These are phyloP conservation scores for Leptobrachium ailaonicum DNA, from an alignment of 2,113 vertebrate genomes.

Conservation along the genomic window DNA sequence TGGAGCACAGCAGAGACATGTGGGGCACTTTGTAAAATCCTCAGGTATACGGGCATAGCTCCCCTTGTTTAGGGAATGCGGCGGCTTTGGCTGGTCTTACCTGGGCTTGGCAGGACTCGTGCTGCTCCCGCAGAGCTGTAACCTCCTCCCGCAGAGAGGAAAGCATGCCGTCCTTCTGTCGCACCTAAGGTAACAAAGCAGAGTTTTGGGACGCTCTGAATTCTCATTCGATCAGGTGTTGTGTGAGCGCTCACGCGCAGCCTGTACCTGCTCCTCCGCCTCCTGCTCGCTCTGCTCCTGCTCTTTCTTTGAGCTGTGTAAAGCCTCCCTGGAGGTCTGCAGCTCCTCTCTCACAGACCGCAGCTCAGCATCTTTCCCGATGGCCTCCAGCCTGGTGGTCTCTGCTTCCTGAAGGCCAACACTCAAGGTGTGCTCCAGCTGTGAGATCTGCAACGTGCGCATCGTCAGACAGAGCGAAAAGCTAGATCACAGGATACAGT, in stretches of 20 bases:
- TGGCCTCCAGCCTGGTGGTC: conserved; percentile 36
- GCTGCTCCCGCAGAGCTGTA: conserved; percentile 43
- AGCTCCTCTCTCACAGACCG: conserved; percentile 42
- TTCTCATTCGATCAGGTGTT: background rate
- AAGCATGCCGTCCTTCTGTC: conserved; percentile 10
- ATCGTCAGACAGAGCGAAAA: too few species aligned
- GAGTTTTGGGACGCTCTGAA: background rate
- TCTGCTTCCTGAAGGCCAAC: conserved; percentile 24
- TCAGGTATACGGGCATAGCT: too few species aligned
- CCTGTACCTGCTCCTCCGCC: conserved; percentile 46
- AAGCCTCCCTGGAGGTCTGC: conserved; percentile 49
- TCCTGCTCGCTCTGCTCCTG: conserved; percentile 46
- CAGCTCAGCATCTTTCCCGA: conserved; percentile 26
- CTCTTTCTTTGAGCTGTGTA: conserved; percentile 48
- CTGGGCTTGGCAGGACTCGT: conserved; percentile 54
- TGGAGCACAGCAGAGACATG: background rate
- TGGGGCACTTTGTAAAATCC: too few species aligned
- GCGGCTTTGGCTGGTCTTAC: conserved; percentile 19
- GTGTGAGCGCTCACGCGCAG: too few species aligned
- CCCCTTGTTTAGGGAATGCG: too few species aligned
- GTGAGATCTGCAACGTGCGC: conserved; percentile 32
- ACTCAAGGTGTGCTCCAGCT: conserved; percentile 43
- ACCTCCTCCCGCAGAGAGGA: conserved; percentile 6
- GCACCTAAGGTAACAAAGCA: background rate
- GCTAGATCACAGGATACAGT: too few species aligned